Percentiles rank a stretch among this genome's conserved stretches.
Evolutionary conservation across 2,113 vertebrate genomes (phyloP).

Genomic region (Columbina picui): DNA sequence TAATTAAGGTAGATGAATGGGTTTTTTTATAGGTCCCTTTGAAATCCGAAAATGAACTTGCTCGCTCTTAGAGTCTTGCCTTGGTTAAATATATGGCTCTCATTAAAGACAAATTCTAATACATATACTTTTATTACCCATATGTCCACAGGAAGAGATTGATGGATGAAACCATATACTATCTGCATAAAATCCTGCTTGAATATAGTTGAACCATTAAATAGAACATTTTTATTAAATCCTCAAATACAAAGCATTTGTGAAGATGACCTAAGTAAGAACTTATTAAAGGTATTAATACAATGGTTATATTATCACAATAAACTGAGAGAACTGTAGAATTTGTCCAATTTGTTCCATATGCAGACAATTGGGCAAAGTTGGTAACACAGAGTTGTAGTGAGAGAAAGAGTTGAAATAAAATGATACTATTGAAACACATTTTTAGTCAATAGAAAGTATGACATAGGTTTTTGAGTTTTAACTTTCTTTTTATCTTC

Average conservation of each 20-base stretch:
- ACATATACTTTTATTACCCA: conserved; percentile 72
- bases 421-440: neutral
- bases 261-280: conserved; percentile 40
- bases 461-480: neutral
- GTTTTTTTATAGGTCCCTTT: conserved; percentile 56
- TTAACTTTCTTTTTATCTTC: neutral
- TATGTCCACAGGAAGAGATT: conserved; percentile 52
- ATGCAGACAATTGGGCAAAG: neutral
- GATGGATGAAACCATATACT: conserved; percentile 52
- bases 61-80: conserved; percentile 32
- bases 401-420: neutral
- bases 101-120: conserved; percentile 73
- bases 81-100: conserved; percentile 70
- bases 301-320: neutral
- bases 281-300: conserved; percentile 41
- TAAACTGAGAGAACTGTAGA: neutral
- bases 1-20: conserved; percentile 69
- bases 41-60: conserved; percentile 70
- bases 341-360: neutral
- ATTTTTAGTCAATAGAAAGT: neutral
- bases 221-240: conserved; percentile 65
- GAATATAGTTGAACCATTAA: neutral
- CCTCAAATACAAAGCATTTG: conserved; percentile 3
- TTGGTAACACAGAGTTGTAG: neutral
- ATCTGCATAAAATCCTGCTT: conserved; percentile 69